Percentiles rank a stretch among this genome's conserved stretches.
Conservation (phyloP, 1,140 invertebrate genomes). For the Drosophila subobscura region DNA sequence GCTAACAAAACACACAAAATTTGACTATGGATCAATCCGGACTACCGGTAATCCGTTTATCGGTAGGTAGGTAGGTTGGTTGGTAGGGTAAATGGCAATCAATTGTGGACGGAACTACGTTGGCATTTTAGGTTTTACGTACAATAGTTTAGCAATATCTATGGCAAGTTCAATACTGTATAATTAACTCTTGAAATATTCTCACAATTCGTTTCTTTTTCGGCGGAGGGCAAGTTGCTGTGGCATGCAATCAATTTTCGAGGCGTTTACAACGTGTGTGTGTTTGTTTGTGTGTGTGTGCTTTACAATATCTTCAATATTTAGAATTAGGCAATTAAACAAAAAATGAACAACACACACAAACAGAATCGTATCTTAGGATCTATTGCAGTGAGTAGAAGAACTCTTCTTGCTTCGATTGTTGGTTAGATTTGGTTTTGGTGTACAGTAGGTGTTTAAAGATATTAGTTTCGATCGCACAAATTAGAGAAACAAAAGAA, state of each 20-base stretch:
- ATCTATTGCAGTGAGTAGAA: slow-evolving; percentile 77
- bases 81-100: slow-evolving; percentile 23
- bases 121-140: slow-evolving; percentile 11
- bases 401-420: slow-evolving; percentile 74
- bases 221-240: slow-evolving; percentile 59
- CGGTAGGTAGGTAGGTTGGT: not conserved
- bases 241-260: slow-evolving; percentile 65
- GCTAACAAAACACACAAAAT: slow-evolving; percentile 26
- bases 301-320: slow-evolving; percentile 55
- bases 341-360: slow-evolving; percentile 18
- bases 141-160: slow-evolving; percentile 51
- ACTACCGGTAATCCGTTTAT: not conserved
- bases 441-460: slow-evolving; percentile 19
- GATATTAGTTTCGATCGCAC: slow-evolving; percentile 76
- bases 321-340: slow-evolving; percentile 13
- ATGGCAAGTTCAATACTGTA: slow-evolving; percentile 79
- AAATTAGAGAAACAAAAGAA: slow-evolving; percentile 71
- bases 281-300: slow-evolving; percentile 40
- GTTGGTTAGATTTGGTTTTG: slow-evolving; percentile 47
- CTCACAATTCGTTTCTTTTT: slow-evolving; percentile 61
- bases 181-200: slow-evolving; percentile 46
- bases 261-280: slow-evolving; percentile 27
- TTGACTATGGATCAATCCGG: slow-evolving; percentile 22
- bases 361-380: slow-evolving; percentile 33
- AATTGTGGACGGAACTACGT: slow-evolving; percentile 1